Conservation (phyloP, 2,888 invertebrate species). For the Stramonita haemastoma region DNA sequence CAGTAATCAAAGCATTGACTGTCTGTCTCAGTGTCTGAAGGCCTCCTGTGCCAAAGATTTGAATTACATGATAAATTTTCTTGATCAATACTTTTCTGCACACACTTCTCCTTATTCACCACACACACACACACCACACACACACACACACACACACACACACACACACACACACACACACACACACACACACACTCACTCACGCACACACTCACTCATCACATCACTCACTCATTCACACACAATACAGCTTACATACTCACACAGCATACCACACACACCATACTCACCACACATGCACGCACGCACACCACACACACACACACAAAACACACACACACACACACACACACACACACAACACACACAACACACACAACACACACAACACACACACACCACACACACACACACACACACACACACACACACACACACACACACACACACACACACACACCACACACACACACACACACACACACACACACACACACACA, state of each 20-base stretch:
- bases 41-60: neutral
- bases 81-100: neutral
- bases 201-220: neutral
- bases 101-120: neutral
- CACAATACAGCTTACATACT: neutral
- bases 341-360: neutral
- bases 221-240: neutral
- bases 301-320: neutral
- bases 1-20: neutral
- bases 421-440: neutral
- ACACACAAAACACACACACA: neutral
- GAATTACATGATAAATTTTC: too few relatives aligned
- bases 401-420: neutral
- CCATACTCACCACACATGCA: neutral
- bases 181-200: neutral
- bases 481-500: too few relatives aligned
- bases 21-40: neutral
- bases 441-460: neutral
- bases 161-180: neutral
- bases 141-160: slow-evolving; percentile 9
- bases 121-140: slow-evolving; percentile 1
- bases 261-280: neutral
- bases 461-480: too few relatives aligned
- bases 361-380: neutral
- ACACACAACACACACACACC: neutral